phyloP scores from a whole-genome alignment of 2,113 vertebrate species.

The Oncorhynchus gorbuscha region DNA sequence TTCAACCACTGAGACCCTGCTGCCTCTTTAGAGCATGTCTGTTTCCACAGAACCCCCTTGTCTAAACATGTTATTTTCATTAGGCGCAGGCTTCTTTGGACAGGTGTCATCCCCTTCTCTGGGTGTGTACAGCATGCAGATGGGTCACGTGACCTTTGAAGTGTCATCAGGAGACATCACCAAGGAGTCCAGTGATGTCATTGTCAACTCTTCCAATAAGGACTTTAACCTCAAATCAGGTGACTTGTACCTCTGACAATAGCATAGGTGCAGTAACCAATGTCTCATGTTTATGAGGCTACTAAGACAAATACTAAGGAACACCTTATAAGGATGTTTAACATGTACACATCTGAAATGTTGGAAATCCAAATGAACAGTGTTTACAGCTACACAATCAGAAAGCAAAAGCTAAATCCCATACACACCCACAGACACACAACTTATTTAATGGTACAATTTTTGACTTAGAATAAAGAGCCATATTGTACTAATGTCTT shows the following conservation, averaged over 20 bases:
- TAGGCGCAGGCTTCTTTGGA: constrained; percentile 34
- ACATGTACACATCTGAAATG: no score
- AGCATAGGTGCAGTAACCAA: no score
- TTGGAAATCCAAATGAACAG: neutral
- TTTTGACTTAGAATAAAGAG: neutral
- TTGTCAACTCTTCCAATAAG: constrained; percentile 80
- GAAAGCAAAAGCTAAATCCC: no score
- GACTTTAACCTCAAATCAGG: constrained; percentile 77
- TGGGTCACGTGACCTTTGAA: constrained; percentile 77
- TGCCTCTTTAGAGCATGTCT: neutral
- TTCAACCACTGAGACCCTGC: neutral
- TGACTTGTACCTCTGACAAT: constrained; percentile 44
- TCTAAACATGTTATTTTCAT: neutral
- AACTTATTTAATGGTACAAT: neutral
- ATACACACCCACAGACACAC: neutral
- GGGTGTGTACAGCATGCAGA: constrained; percentile 73
- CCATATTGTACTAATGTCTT: neutral
- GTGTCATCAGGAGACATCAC: constrained; percentile 84
- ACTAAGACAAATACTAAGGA: no score
- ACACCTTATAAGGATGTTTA: neutral
- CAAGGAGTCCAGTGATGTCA: constrained; percentile 81
- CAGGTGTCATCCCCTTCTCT: constrained; percentile 43
- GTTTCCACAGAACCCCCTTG: no score
- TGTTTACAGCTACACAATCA: no score
- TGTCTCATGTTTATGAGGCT: no score